Evolutionary conservation across 1,140 invertebrate genomes (phyloP).

Genomic region (Gonatopus flavifemur): DNA sequence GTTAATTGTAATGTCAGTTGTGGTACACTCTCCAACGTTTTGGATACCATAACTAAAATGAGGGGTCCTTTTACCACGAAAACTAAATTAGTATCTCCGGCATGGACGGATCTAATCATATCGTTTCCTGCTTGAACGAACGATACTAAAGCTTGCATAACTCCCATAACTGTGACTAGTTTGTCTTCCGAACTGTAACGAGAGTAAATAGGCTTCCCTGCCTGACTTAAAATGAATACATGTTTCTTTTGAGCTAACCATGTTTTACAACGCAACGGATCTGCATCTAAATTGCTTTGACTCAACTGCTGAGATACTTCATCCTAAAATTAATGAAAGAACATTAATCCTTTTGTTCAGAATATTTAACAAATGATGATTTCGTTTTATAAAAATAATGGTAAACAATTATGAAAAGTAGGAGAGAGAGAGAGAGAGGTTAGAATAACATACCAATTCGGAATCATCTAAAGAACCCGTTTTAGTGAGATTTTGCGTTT

Average conservation of each 20-base stretch:
- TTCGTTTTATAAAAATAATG: not conserved
- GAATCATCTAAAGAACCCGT: slow-evolving; percentile 31
- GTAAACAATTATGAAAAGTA: not conserved
- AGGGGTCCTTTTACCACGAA: slow-evolving; percentile 86
- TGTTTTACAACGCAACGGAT: slow-evolving; percentile 48
- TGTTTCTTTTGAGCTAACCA: slow-evolving; percentile 87
- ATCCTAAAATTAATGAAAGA: slow-evolving; percentile 36
- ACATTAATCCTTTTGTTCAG: not conserved
- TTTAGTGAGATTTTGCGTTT: slow-evolving; percentile 29
- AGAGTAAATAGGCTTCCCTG: slow-evolving; percentile 95
- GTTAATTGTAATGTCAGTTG: slow-evolving; percentile 85
- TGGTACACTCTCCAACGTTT: slow-evolving; percentile 78
- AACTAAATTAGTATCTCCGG: slow-evolving; percentile 84
- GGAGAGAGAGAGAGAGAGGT: slow-evolving; percentile 2
- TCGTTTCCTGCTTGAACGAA: slow-evolving; percentile 84
- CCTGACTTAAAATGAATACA: slow-evolving; percentile 91
- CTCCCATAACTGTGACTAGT: slow-evolving; percentile 89
- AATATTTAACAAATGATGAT: no score
- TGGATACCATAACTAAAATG: slow-evolving; percentile 86
- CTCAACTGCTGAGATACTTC: slow-evolving; percentile 43
- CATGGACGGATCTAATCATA: slow-evolving; percentile 80
- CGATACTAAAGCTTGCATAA: slow-evolving; percentile 93
- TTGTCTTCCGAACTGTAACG: slow-evolving; percentile 91
- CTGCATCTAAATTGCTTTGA: slow-evolving; percentile 43
- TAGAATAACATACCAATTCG: slow-evolving; percentile 39